phyloP scores from a whole-genome alignment of 2,888 invertebrate species.

The Heliconius charithonia region DNA sequence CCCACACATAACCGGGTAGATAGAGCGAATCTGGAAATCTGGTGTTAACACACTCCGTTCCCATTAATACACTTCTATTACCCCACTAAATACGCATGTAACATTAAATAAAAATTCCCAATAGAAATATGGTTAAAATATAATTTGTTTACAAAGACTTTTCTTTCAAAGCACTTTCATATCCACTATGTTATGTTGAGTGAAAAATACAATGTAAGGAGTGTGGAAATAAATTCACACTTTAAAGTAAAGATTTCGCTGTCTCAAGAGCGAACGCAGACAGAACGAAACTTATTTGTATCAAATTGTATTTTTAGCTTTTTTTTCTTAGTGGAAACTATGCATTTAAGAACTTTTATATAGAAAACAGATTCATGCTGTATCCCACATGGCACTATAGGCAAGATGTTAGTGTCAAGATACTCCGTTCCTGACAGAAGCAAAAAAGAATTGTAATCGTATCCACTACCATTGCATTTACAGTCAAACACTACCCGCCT shows the following conservation, averaged over 20 bases:
- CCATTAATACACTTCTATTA: not conserved
- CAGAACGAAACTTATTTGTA: constrained; percentile 14
- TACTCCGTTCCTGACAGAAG: too few species aligned
- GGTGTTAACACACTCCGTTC: not conserved
- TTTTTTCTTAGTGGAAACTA: not conserved
- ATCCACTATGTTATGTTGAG: constrained; percentile 15
- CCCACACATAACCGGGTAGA: not conserved
- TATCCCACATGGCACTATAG: too few species aligned
- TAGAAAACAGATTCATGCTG: not conserved
- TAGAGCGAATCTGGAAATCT: not conserved
- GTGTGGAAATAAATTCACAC: constrained; percentile 28
- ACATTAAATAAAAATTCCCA: not conserved
- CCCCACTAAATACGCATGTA: not conserved
- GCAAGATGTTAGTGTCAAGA: too few species aligned
- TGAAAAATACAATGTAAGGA: constrained; percentile 28
- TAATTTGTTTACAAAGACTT: constrained; percentile 23
- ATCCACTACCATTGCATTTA: not conserved
- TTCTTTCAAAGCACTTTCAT: constrained; percentile 7
- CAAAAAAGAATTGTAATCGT: not conserved
- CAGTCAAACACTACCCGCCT: not conserved
- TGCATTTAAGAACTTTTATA: not conserved
- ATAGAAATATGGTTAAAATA: not conserved
- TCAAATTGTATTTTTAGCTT: not conserved
- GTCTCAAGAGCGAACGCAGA: constrained; percentile 18
- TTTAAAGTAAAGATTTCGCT: constrained; percentile 27